These are phyloP conservation scores for Megalonaias nervosa DNA, from an alignment of 1,140 invertebrate species.

Conservation along the genomic window DNA sequence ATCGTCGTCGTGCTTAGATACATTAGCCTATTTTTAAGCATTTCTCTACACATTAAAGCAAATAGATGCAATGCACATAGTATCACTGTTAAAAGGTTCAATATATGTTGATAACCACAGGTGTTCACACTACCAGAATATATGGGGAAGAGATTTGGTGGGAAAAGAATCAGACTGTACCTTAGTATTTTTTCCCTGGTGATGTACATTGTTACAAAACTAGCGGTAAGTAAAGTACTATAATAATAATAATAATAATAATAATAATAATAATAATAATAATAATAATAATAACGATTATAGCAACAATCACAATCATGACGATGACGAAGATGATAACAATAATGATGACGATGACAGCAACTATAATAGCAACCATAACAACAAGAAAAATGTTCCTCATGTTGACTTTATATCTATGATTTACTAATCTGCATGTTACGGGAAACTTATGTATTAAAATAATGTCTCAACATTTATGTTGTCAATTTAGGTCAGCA, in stretches of 20 bases:
- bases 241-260: background rate
- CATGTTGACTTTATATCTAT: background rate
- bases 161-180: constrained; percentile 74
- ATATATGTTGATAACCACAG: too few relatives aligned
- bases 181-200: constrained; percentile 74
- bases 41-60: too few relatives aligned
- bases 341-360: background rate
- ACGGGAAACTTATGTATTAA: background rate
- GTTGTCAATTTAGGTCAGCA: constrained; percentile 67
- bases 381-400: too few relatives aligned
- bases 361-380: background rate
- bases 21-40: too few relatives aligned
- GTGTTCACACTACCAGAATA: constrained; percentile 73
- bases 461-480: background rate
- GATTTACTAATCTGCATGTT: background rate
- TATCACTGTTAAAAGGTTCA: too few relatives aligned
- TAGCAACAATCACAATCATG: background rate
- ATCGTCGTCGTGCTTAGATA: too few relatives aligned
- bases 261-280: background rate
- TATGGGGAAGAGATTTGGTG: constrained; percentile 75
- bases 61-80: too few relatives aligned
- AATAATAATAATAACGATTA: background rate
- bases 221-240: constrained; percentile 71
- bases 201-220: constrained; percentile 74
- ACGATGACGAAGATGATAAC: background rate